A percentile compares a stretch with the other conserved stretches of the same genome.
phyloP scores from a whole-genome alignment of 2,113 vertebrate species.

The Myotis davidii region DNA sequence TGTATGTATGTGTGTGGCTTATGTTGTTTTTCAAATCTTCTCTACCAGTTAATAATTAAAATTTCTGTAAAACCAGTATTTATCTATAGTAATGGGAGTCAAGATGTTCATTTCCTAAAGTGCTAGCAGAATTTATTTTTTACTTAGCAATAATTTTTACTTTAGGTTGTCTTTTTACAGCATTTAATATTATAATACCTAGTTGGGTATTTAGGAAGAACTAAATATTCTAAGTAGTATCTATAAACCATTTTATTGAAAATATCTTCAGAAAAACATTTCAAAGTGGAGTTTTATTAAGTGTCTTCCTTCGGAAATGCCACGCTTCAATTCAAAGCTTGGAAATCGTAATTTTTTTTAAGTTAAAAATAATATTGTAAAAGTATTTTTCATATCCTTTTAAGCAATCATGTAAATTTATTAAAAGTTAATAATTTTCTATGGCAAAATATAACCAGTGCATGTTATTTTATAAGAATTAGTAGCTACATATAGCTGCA shows the following conservation, averaged over 20 bases:
- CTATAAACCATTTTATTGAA: constrained; percentile 7
- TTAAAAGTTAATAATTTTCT: constrained; percentile 2
- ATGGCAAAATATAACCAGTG: background rate
- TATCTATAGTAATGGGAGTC: background rate
- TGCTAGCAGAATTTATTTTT: constrained; percentile 11
- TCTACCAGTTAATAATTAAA: background rate
- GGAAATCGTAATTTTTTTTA: background rate
- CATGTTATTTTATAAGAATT: background rate
- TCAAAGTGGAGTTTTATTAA: background rate
- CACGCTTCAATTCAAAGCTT: background rate
- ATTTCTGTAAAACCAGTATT: background rate
- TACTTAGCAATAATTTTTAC: background rate
- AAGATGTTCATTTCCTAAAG: background rate
- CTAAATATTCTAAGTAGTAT: background rate
- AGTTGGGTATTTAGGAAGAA: background rate
- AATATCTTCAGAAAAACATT: background rate
- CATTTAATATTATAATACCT: background rate
- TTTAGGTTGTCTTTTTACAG: background rate
- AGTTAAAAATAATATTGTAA: background rate
- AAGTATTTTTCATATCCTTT: background rate
- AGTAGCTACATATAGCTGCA: background rate
- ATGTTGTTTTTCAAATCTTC: background rate
- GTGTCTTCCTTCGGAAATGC: constrained; percentile 3
- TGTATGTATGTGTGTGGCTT: background rate
- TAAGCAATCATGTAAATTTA: background rate